These are phyloP conservation scores for Pelusios castaneus DNA, from an alignment of 2,113 vertebrate species.

Conservation along the genomic window DNA sequence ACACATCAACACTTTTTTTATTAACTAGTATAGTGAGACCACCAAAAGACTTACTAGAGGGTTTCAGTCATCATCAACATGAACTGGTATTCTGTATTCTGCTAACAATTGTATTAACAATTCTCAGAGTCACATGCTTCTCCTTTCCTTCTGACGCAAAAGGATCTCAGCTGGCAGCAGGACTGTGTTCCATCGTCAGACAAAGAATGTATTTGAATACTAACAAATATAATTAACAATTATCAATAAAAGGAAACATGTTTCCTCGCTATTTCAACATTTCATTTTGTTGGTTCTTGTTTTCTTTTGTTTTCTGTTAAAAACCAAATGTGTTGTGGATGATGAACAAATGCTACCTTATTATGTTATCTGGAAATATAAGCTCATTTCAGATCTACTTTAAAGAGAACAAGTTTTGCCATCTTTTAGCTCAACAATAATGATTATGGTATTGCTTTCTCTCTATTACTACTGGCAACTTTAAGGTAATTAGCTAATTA, in stretches of 20 bases:
- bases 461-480: conserved; percentile 56
- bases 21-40: neutral
- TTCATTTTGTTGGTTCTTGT: neutral
- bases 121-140: neutral
- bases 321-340: neutral
- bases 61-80: neutral
- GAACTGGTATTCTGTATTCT: neutral
- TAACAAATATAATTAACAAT: neutral
- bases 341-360: neutral
- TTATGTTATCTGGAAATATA: neutral
- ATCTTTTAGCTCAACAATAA: conserved; percentile 11
- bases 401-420: neutral
- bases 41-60: neutral
- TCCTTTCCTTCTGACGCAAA: neutral
- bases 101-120: no score
- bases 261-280: neutral
- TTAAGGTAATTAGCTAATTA: conserved; percentile 72
- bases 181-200: neutral
- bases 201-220: neutral
- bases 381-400: conserved; percentile 13
- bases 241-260: neutral
- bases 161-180: neutral
- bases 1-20: neutral
- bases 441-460: neutral
- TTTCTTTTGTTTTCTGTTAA: neutral